Evolutionary conservation across 1,140 invertebrate genomes (phyloP), one percentile per base, ranked within the genome.

Genomic region (Halesus radiatus): DNA sequence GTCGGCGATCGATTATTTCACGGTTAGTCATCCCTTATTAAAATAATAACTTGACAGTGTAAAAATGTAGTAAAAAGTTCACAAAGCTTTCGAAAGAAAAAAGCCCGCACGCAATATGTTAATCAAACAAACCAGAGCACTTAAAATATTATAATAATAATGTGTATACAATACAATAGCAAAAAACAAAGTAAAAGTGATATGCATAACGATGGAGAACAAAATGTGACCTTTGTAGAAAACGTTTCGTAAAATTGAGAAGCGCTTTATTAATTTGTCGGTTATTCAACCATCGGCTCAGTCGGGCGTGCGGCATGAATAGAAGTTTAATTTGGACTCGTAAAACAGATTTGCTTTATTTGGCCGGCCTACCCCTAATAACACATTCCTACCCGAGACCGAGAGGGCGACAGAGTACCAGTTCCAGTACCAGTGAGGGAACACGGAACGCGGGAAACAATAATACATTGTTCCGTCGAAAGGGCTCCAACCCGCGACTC

Each of bases 301-400:
- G 60, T 13, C 60, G 60, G 18, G 20, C 18, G 60, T 16, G 60
- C 60, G 8, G 18, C 15, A 5, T 26, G 60, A 64, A 64, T 64
- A 26, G 60, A 26, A 29, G 60, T 64, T 64, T 64, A 64, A 64
- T 64, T 64, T 64, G 60, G 60, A 64, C 20, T 64, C 60, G 60
- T 64, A 64, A 64, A 64, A 64, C 60, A 64, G 60, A 64, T 64
- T 29, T 26, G 60, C 20, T 64, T 64, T 64, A 64, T 64, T 64
- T 64, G 60, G 15, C 54, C 8, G 10, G 54, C 54, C 54, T 56
- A 22, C 60, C 60, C 60, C 20, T 29, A 64, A 29, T 64, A 64
- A 64, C 60, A 64, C 23, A 64, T 64, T 29, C 15, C 60, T 56
- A 22, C 54, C 20, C 20, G 20, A 56, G 20, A 18, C 20, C 20